These are phyloP conservation scores for Eumeta japonica DNA, from an alignment of 1,140 invertebrate genomes.

Conservation along the genomic window DNA sequence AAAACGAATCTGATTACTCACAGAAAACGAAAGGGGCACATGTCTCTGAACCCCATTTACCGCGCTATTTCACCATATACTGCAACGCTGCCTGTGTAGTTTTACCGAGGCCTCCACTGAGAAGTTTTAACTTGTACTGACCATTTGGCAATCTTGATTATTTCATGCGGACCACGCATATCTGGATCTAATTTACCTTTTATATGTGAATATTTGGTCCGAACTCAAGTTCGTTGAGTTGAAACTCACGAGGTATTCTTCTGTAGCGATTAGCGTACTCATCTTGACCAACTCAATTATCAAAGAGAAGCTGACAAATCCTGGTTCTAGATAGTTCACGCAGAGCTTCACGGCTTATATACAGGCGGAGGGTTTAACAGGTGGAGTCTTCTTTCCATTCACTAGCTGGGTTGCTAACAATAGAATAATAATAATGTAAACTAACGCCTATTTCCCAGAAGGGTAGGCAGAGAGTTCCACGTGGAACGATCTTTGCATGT, in stretches of 20 bases:
- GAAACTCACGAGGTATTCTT: slow-evolving; percentile 6
- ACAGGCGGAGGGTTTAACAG: no score
- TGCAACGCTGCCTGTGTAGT: slow-evolving; percentile 12
- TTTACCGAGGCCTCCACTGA: slow-evolving; percentile 7
- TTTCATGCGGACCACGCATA: slow-evolving; percentile 10
- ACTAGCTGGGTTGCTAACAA: no score
- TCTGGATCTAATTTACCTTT: slow-evolving; percentile 9
- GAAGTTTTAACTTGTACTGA: slow-evolving; percentile 10
- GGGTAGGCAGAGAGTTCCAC: no score
- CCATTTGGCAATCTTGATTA: slow-evolving; percentile 5
- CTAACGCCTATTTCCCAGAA: no score
- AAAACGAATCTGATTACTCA: no score
- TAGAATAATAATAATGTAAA: no score
- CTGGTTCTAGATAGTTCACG: neutral
- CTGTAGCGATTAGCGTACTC: slow-evolving; percentile 4
- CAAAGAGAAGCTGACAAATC: neutral
- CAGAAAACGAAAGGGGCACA: slow-evolving; percentile 7
- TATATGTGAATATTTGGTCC: slow-evolving; percentile 9
- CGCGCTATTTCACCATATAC: slow-evolving; percentile 12
- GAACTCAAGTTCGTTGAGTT: slow-evolving; percentile 8
- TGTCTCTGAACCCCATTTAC: slow-evolving; percentile 11
- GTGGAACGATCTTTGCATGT: no score
- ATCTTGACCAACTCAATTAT: slow-evolving; percentile 5
- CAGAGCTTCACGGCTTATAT: slow-evolving; percentile 2
- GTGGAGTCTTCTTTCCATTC: no score